phyloP scores from a whole-genome alignment of 2,797 vertebrate genomes.

The Hephaestus fuliginosus region DNA sequence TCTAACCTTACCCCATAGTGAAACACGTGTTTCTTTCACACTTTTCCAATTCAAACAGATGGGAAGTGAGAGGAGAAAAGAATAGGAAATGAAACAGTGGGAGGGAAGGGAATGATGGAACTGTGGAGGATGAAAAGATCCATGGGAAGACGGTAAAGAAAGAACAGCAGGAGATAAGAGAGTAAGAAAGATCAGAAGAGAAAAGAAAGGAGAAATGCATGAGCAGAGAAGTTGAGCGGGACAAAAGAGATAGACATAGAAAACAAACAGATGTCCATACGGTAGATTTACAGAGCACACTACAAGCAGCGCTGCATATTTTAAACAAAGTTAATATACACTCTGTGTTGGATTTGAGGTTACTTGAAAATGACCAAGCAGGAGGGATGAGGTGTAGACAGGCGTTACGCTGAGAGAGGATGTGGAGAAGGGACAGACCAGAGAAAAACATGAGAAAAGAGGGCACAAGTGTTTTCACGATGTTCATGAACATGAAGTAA shows the following conservation, averaged over 20 bases:
- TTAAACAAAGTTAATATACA: background rate
- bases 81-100: constrained; percentile 58
- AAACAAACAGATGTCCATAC: background rate
- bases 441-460: constrained; percentile 56
- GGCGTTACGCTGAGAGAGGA: background rate
- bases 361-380: background rate
- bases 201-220: constrained; percentile 23
- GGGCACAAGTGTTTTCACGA: constrained; percentile 74
- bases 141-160: constrained; percentile 25
- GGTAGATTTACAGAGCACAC: background rate
- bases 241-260: constrained; percentile 22
- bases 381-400: constrained; percentile 18
- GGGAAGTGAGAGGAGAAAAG: constrained; percentile 55
- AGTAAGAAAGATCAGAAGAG: constrained; percentile 4
- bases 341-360: background rate
- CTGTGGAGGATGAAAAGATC: constrained; percentile 44
- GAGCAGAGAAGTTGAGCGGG: background rate
- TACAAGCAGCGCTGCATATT: background rate
- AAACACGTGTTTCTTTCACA: constrained; percentile 68
- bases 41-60: constrained; percentile 57
- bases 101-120: constrained; percentile 49
- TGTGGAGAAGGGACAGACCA: constrained; percentile 11
- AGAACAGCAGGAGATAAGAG: constrained; percentile 40
- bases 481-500: constrained; percentile 86
- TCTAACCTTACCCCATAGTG: constrained; percentile 39